Evolutionary conservation across 64 coral and sea anemone species (phyloP).

Genomic region (Montipora efflorescens): DNA sequence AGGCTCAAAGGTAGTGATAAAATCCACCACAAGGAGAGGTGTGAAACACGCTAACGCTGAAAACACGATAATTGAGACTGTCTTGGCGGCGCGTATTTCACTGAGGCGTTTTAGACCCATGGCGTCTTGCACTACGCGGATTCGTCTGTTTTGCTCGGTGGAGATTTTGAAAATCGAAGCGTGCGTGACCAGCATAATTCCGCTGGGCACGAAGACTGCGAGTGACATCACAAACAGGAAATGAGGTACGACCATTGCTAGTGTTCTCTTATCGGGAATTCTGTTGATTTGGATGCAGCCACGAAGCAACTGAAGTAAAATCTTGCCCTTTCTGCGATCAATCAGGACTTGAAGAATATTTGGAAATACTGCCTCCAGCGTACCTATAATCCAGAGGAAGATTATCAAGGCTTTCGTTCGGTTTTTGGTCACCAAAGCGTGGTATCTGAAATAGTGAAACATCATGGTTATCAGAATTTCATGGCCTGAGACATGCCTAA

Average conservation of each 20-base stretch:
- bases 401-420: too few relatives aligned
- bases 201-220: constrained; percentile 17
- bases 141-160: background rate
- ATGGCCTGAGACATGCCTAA: too few relatives aligned
- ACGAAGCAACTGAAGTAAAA: background rate
- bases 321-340: background rate
- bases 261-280: background rate
- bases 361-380: background rate
- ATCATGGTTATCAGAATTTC: background rate
- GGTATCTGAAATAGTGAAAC: background rate
- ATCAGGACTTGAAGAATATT: background rate
- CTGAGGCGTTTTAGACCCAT: background rate
- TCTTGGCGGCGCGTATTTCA: constrained; percentile 54
- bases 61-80: background rate
- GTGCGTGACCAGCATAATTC: constrained; percentile 28
- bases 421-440: too few relatives aligned
- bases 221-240: constrained; percentile 11
- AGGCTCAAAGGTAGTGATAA: constrained; percentile 9
- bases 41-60: constrained; percentile 34
- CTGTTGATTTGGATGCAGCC: constrained; percentile 13
- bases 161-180: constrained; percentile 35
- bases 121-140: constrained; percentile 5
- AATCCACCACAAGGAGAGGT: background rate
- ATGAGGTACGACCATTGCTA: background rate
- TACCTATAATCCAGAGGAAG: constrained; percentile 1